These are phyloP conservation scores for Cyrtonyx montezumae DNA, from an alignment of 2,113 vertebrate species.

Conservation along the genomic window DNA sequence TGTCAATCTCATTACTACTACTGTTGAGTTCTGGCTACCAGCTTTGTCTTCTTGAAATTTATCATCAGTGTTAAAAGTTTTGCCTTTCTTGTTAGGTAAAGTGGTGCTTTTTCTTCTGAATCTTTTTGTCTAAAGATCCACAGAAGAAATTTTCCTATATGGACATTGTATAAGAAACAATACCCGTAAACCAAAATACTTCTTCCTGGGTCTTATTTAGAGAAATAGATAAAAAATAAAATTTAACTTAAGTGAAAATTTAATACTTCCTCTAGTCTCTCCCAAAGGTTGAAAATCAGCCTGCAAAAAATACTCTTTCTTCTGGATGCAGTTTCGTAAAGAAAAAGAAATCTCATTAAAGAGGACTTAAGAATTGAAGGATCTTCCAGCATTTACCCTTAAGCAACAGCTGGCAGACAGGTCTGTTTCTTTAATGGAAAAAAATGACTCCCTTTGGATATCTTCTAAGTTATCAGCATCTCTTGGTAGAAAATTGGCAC, in stretches of 20 bases:
- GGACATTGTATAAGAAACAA: not conserved
- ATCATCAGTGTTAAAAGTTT: not conserved
- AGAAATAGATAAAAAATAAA: not conserved
- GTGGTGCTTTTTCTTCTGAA: not conserved
- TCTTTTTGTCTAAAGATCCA: not conserved
- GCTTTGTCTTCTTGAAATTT: not conserved
- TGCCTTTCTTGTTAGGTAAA: not conserved
- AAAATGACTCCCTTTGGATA: not conserved
- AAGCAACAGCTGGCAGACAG: not conserved
- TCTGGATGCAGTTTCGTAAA: constrained; percentile 2
- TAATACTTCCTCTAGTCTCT: not conserved
- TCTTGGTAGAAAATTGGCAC: not conserved
- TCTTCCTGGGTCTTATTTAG: not conserved
- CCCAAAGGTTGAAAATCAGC: not conserved
- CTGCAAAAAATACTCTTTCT: not conserved
- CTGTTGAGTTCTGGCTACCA: not conserved
- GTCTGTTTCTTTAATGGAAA: not conserved
- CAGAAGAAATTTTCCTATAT: not conserved
- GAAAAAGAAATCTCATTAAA: not conserved
- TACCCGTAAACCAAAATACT: not conserved
- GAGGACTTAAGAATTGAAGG: not conserved
- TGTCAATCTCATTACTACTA: not conserved
- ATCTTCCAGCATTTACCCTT: not conserved
- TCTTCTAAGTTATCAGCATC: not conserved
- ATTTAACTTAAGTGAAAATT: not conserved